phyloP scores from a whole-genome alignment of 2,888 invertebrate species.

The Melieria omissa region DNA sequence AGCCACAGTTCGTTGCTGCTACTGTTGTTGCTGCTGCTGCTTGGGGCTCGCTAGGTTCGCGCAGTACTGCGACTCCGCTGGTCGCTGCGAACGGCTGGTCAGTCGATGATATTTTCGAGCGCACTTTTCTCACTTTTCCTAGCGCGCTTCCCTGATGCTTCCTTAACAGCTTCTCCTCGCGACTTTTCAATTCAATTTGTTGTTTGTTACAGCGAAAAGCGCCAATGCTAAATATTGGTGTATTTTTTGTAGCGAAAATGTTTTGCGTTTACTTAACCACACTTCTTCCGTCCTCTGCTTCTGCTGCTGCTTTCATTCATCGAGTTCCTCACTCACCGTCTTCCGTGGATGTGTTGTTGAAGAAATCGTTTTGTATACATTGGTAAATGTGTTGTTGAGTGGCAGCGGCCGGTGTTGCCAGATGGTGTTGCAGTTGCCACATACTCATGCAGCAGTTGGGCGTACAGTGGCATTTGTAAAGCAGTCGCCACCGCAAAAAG shows the following conservation, averaged over 20 bases:
- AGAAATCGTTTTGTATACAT: slow-evolving; percentile 44
- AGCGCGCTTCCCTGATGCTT: slow-evolving; percentile 10
- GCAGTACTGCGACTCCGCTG: background rate
- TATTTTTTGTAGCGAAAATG: slow-evolving; percentile 43
- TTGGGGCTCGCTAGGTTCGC: background rate
- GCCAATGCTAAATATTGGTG: slow-evolving; percentile 22
- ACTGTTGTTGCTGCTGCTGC: slow-evolving; percentile 2
- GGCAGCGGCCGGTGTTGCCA: background rate
- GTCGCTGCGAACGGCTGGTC: background rate
- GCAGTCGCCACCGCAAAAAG: too few species aligned
- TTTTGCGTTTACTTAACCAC: slow-evolving; percentile 46
- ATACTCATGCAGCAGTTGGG: too few species aligned
- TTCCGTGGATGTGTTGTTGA: slow-evolving; percentile 28
- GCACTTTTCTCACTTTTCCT: slow-evolving; percentile 12
- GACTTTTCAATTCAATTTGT: background rate
- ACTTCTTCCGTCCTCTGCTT: slow-evolving; percentile 39
- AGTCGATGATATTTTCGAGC: background rate
- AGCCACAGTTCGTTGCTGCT: slow-evolving; percentile 23
- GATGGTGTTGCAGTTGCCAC: background rate
- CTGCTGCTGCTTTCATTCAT: slow-evolving; percentile 26
- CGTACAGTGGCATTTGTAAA: too few species aligned
- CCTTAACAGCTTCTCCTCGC: background rate
- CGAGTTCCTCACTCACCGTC: slow-evolving; percentile 26
- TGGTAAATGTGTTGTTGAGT: slow-evolving; percentile 34
- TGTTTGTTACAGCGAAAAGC: slow-evolving; percentile 7